phyloP scores from a whole-genome alignment of 2,797 vertebrate species.

The Ibycter americanus region DNA sequence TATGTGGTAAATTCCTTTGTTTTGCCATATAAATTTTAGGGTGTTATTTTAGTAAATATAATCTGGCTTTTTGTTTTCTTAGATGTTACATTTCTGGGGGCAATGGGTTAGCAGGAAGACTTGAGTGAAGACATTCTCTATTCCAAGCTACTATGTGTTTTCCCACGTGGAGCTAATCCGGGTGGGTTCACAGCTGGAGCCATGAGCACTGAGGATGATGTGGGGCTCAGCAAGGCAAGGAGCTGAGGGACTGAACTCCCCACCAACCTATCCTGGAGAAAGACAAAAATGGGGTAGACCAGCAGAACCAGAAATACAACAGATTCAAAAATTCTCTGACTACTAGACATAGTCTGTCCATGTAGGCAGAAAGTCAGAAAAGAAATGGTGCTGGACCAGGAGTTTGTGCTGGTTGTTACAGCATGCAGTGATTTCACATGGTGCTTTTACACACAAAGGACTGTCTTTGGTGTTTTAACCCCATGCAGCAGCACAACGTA shows the following conservation, averaged over 20 bases:
- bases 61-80: not conserved
- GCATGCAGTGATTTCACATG: not conserved
- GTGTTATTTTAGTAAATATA: not conserved
- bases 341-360: not conserved
- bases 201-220: conserved; percentile 80
- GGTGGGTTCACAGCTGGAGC: conserved; percentile 80
- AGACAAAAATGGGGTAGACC: conserved; percentile 71
- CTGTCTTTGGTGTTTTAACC: not conserved
- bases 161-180: conserved; percentile 76
- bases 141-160: conserved; percentile 81
- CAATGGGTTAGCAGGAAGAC: conserved; percentile 84
- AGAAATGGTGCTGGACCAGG: not conserved
- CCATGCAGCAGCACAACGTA: rapidly evolving
- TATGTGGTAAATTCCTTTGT: not conserved
- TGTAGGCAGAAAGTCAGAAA: not conserved
- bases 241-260: conserved; percentile 83
- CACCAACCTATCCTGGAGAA: conserved; percentile 72
- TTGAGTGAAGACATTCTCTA: conserved; percentile 81
- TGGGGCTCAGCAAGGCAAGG: conserved; percentile 80
- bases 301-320: not conserved
- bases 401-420: not conserved
- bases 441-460: not conserved
- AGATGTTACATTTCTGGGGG: conserved; percentile 80
- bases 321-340: not conserved
- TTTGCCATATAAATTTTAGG: not conserved